Evolutionary conservation across 1,140 invertebrate genomes (phyloP).

Genomic region (Sycophila sp.): DNA sequence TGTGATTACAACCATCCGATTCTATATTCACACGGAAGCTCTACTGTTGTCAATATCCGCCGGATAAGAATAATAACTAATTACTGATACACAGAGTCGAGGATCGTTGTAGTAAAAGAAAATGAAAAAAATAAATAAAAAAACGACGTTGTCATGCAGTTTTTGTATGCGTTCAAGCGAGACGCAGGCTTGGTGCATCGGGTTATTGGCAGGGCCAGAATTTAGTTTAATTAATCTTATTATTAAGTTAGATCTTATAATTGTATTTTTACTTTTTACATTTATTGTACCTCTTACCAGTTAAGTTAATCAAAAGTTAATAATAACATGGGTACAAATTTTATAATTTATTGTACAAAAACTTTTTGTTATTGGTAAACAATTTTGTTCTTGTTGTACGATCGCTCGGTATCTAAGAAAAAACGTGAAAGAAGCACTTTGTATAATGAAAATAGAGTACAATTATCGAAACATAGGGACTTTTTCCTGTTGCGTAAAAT

Average conservation of each 20-base stretch:
- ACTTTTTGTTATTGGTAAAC: too few relatives aligned
- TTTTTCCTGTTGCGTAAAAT: neutral
- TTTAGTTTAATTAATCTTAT: neutral
- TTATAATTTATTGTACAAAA: too few relatives aligned
- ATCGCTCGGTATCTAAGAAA: too few relatives aligned
- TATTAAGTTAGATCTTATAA: neutral
- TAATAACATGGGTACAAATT: neutral
- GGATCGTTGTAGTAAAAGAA: neutral
- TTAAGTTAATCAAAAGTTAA: neutral
- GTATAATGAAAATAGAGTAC: neutral
- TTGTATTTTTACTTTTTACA: neutral
- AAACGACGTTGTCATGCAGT: neutral
- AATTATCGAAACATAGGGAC: neutral
- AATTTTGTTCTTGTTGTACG: too few relatives aligned
- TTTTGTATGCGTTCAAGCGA: conserved; percentile 4
- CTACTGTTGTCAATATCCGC: conserved; percentile 52
- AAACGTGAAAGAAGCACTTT: too few relatives aligned
- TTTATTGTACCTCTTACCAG: neutral
- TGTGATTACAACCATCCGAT: conserved; percentile 42
- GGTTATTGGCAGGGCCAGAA: neutral
- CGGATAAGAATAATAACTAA: conserved; percentile 1
- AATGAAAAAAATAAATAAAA: neutral
- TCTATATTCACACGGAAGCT: neutral
- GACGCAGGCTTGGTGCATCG: conserved; percentile 7
- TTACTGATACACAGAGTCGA: neutral